Conservation (phyloP, 2,888 invertebrate species). For the Podabrus alpinus region DNA sequence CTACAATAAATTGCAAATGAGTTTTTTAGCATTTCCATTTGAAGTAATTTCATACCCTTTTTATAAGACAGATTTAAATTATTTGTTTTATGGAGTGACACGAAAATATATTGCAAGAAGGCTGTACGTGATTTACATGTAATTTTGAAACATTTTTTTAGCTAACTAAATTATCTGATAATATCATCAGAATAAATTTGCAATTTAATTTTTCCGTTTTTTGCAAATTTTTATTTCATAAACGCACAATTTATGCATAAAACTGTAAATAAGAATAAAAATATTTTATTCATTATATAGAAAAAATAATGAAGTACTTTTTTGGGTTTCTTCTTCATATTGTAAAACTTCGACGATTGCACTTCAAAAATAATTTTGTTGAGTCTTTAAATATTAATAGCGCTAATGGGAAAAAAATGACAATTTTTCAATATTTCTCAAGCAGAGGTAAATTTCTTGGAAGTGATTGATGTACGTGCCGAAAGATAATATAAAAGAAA, state of each 20-base stretch:
- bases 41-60: constrained; percentile 10
- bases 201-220: constrained; percentile 15
- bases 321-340: background rate
- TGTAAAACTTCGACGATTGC: too few species aligned
- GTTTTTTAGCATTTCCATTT: constrained; percentile 10
- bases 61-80: constrained; percentile 7
- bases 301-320: background rate
- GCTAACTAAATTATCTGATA: constrained; percentile 15
- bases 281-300: background rate
- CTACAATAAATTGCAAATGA: background rate
- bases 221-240: background rate
- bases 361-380: background rate
- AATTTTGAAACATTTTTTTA: constrained; percentile 14
- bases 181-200: constrained; percentile 13
- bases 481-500: background rate
- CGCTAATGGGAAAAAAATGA: background rate
- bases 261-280: background rate
- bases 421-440: background rate
- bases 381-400: background rate
- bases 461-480: background rate
- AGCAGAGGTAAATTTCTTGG: background rate
- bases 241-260: background rate
- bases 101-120: constrained; percentile 12
- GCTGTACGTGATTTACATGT: constrained; percentile 7
- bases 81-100: constrained; percentile 9